Evolutionary conservation across 2,113 vertebrate genomes (phyloP), one percentile per base, ranked within the genome.

Genomic region (Herpetotheres cachinnans): DNA sequence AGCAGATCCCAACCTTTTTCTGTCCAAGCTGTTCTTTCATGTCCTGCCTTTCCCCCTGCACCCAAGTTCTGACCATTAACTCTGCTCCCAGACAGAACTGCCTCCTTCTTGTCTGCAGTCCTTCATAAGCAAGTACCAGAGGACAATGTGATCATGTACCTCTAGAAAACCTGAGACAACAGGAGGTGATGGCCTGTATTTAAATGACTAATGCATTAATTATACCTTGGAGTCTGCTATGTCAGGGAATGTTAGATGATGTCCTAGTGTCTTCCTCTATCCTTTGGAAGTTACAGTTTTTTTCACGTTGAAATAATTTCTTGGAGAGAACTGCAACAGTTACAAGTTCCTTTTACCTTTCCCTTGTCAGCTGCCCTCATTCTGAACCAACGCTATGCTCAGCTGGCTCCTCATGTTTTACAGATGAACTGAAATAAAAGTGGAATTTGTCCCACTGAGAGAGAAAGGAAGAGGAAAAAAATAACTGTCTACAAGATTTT

Each of bases 351-450:
- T 93, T 97, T 94, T 84, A 84, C 92, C 56, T 92, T 87, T 89
- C 93, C 94, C 86, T 91, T 91, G 86, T 72, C 81, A 87, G 73
- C 65, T 95, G 86, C 81, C 74, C 93, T 93, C 70, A 70, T 93
- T 95, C 73, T 95, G 86, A 97, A 94, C 93, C 89, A 95, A 61
- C 0, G 4, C 77, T 94, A 66, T 0, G 14, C 91, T 93, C 91
- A 94, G 93, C 84, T 94, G 93, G 86, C 66, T 96, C 74, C 84
- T 96, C 91, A 80, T 96, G 84, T 94, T 96, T 96, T 95, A 93
- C 92, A 91, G 95, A 94, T 94, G 95, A 96, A 93, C 44, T 93
- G 91, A 91, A 96, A 91, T 93, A 95, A 85, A 96, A 91, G 70
- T 80, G 78, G 78, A 94, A 91, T 91, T 96, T 93, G 78, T 96